Evolutionary conservation across 2,888 invertebrate species (phyloP), one percentile per base, ranked within the genome.

Genomic region (Stenurella melanura): DNA sequence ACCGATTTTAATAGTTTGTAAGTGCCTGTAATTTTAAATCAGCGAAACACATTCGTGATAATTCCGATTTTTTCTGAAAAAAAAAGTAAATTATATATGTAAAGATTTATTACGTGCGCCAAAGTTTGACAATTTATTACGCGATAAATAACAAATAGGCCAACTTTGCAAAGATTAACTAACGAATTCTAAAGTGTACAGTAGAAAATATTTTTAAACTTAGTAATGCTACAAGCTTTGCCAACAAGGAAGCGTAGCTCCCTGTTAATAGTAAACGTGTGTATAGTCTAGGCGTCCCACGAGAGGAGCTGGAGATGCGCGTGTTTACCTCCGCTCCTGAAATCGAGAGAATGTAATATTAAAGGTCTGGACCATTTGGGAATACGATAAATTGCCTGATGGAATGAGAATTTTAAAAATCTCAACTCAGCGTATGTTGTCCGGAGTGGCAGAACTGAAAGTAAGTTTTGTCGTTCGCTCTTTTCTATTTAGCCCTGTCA

Each of bases 201-300:
- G n/a, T 42, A 19, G n/a, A 58, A 60, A 60, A 58, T 73, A 73
- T 73, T 73, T 73, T 67, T 67, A 67, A 64, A 57, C 67, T 67
- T 73, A 66, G 38, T 64, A 66, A 73, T 38, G 58, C 17, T 18
- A 9, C 12, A 42, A 26, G 9, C n/a, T 42, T 34, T 67, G 67
- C 73, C 67, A 73, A 67, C 58, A 67, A 67, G 73, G 67, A 73
- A 67, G 60, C n/a, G 56, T 66, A 21, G 54, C 63, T 72, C 50
- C 34, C 54, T n/a, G 70, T 18, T 42, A 42, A 42, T 50, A 30
- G 67, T 17, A 67, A 21, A 26, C 54, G 12, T 54, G 21, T 15
- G n/a, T 50, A 67, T 56, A 54, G 50, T 7, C n/a, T 15, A 34
- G 26, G 56, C 38, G 64, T 64, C 21, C n/a, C 67, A 12, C 17